phyloP scores from a whole-genome alignment of 2,888 invertebrate genomes.

The Acrobasis consociella region DNA sequence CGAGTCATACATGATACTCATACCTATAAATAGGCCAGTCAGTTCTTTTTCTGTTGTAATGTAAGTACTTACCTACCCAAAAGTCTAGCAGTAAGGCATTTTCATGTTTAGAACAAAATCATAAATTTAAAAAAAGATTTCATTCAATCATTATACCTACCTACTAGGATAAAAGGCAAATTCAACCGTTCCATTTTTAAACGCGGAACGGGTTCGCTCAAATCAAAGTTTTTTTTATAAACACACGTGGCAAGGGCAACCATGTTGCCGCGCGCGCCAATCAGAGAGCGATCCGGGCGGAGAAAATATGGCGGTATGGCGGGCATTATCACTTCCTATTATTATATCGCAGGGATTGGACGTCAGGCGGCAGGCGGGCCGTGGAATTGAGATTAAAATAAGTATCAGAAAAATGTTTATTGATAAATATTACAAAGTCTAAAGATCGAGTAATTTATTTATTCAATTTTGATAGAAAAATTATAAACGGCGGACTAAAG shows the following conservation, averaged over 20 bases:
- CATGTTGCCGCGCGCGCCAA: constrained; percentile 71
- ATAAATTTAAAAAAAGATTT: background rate
- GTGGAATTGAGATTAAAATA: constrained; percentile 32
- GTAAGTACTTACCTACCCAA: no score
- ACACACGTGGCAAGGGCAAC: constrained; percentile 63
- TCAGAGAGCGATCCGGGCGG: constrained; percentile 53
- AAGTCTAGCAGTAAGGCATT: no score
- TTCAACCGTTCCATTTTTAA: constrained; percentile 33
- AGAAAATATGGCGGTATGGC: constrained; percentile 69
- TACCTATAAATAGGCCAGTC: no score
- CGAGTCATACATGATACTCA: no score
- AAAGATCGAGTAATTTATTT: no score
- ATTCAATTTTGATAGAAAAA: no score
- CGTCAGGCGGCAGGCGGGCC: constrained; percentile 31
- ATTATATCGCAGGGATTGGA: constrained; percentile 51
- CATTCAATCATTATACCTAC: background rate
- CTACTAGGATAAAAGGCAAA: background rate
- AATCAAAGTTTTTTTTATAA: constrained; percentile 45
- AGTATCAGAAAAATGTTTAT: constrained; percentile 22
- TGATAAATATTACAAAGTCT: no score
- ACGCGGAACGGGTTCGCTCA: constrained; percentile 36
- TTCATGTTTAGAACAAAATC: no score
- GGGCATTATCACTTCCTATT: constrained; percentile 62
- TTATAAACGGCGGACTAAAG: no score
- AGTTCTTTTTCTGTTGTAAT: no score